Conservation (phyloP, 2,888 invertebrate genomes). For the Xanthia icteritia region DNA sequence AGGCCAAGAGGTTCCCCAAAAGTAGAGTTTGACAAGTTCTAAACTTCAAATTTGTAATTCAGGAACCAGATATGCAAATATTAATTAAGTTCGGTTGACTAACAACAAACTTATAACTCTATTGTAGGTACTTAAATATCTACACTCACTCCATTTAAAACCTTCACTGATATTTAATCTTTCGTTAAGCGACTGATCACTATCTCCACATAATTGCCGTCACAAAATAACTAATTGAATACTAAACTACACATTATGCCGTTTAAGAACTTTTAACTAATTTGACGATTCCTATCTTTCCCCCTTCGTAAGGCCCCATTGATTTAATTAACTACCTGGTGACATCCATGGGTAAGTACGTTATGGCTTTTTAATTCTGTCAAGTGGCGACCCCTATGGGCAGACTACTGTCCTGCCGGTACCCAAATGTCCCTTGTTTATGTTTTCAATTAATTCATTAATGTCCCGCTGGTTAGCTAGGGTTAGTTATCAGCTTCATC, state of each 20-base stretch:
- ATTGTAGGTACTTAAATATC: background rate
- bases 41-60: background rate
- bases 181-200: slow-evolving; percentile 29
- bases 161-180: slow-evolving; percentile 15
- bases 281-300: slow-evolving; percentile 49
- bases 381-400: slow-evolving; percentile 76
- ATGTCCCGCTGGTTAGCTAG: slow-evolving; percentile 55
- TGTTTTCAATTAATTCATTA: slow-evolving; percentile 66
- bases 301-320: slow-evolving; percentile 39
- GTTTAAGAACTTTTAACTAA: slow-evolving; percentile 50
- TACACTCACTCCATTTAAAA: slow-evolving; percentile 3
- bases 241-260: slow-evolving; percentile 54
- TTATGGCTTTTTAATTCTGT: slow-evolving; percentile 80
- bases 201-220: slow-evolving; percentile 37
- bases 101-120: background rate
- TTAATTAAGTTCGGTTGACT: background rate
- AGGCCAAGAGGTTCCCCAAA: no score
- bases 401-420: slow-evolving; percentile 32
- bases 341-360: slow-evolving; percentile 49
- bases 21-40: background rate
- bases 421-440: slow-evolving; percentile 63
- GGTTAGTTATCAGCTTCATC: slow-evolving; percentile 48
- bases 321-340: slow-evolving; percentile 64
- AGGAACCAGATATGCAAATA: no score
- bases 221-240: slow-evolving; percentile 56